Evolutionary conservation across 2,113 vertebrate genomes (phyloP).

Genomic region (Indri indri): DNA sequence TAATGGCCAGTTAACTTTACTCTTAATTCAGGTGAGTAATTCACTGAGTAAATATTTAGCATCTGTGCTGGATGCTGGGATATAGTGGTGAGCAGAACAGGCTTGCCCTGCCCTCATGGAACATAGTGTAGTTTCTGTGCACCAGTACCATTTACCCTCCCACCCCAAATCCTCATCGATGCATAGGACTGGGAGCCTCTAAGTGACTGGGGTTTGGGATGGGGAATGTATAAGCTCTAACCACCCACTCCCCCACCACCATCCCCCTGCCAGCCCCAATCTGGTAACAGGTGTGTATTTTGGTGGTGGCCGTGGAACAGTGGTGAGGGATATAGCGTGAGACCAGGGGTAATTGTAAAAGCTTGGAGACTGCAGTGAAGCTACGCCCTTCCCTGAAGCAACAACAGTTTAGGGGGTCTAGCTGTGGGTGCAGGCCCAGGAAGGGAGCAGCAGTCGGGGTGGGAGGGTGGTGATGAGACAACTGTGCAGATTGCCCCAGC

Average conservation of each 20-base stretch:
- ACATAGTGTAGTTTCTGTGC: background rate
- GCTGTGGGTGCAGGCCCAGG: background rate
- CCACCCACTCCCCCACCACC: accelerated
- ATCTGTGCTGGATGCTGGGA: background rate
- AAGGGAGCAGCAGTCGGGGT: background rate
- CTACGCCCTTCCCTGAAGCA: background rate
- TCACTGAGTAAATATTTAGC: background rate
- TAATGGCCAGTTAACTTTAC: background rate
- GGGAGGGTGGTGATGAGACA: no score
- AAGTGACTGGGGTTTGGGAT: background rate
- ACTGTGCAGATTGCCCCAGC: background rate
- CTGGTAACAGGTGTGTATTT: background rate
- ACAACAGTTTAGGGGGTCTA: background rate
- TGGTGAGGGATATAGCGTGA: background rate
- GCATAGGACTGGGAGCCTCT: background rate
- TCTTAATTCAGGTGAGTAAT: background rate
- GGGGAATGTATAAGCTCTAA: background rate
- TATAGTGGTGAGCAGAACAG: background rate
- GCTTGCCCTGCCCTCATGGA: background rate
- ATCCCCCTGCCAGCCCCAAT: accelerated
- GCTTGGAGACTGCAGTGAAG: background rate
- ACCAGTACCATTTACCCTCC: background rate
- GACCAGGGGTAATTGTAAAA: background rate
- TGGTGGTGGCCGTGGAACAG: background rate
- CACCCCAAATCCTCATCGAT: background rate